A percentile compares a stretch with the other conserved stretches of the same genome.
Conservation (phyloP, 1,140 invertebrate genomes). For the Drosophila asahinai region DNA sequence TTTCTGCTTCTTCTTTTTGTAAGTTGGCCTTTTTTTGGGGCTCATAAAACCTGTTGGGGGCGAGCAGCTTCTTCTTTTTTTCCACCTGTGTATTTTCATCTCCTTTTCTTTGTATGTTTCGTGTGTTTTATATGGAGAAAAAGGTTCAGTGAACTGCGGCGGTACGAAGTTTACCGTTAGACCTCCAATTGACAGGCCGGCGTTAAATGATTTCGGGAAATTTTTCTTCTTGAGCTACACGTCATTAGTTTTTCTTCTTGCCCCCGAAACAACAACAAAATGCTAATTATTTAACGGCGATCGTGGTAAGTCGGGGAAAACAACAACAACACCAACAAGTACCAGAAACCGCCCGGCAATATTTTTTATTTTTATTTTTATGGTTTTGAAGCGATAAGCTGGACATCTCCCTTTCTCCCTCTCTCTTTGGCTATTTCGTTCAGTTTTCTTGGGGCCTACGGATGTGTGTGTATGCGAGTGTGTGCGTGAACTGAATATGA, state of each 20-base stretch:
- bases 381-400: conserved; percentile 43
- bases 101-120: conserved; percentile 28
- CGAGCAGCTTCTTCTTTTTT: conserved; percentile 27
- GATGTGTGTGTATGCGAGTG: background rate
- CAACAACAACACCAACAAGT: conserved; percentile 15
- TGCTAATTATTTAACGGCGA: conserved; percentile 36
- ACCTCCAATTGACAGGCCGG: conserved; percentile 58
- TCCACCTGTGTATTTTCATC: conserved; percentile 22
- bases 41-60: conserved; percentile 52
- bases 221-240: conserved; percentile 48
- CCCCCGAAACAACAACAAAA: conserved; percentile 21
- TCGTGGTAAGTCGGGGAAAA: conserved; percentile 18
- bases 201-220: conserved; percentile 62
- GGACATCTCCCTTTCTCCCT: conserved; percentile 10
- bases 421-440: conserved; percentile 11
- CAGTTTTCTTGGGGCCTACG: conserved; percentile 26
- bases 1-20: conserved; percentile 19
- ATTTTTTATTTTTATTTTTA: conserved; percentile 33
- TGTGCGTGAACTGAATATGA: conserved; percentile 72
- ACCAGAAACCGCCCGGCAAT: conserved; percentile 39
- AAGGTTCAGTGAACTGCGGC: conserved; percentile 48
- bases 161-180: conserved; percentile 36
- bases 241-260: conserved; percentile 61
- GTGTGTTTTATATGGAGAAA: conserved; percentile 14
- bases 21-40: conserved; percentile 24